Conservation (phyloP, 2,888 invertebrate species). For the Leptinotarsa haldemani region DNA sequence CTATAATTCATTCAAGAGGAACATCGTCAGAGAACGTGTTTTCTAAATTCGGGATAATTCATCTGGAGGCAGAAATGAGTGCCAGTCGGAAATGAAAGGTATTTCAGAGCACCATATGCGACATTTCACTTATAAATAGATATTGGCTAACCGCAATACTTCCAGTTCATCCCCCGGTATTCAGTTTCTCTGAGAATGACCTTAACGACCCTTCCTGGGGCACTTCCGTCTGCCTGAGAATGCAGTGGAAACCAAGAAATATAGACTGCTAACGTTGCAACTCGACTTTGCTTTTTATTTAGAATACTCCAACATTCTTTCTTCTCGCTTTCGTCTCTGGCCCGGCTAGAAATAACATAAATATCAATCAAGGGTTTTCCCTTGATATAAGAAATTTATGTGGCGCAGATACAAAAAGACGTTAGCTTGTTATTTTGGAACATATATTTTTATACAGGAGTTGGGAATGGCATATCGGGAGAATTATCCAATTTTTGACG, state of each 20-base stretch:
- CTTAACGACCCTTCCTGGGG: constrained; percentile 48
- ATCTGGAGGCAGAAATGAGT: constrained; percentile 37
- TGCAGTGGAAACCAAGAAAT: constrained; percentile 53
- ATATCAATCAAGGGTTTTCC: constrained; percentile 51
- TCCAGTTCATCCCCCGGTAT: constrained; percentile 44
- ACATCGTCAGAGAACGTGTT: constrained; percentile 41
- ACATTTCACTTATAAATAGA: constrained; percentile 17
- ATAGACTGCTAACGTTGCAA: constrained; percentile 49
- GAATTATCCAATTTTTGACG: constrained; percentile 44
- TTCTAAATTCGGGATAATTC: constrained; percentile 45
- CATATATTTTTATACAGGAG: constrained; percentile 41
- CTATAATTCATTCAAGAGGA: constrained; percentile 36
- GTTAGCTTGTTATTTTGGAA: constrained; percentile 30
- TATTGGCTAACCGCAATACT: constrained; percentile 36
- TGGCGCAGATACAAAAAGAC: constrained; percentile 35
- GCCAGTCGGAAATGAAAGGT: constrained; percentile 25
- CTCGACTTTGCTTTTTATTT: constrained; percentile 46
- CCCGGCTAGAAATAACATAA: constrained; percentile 47
- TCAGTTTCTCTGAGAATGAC: constrained; percentile 54
- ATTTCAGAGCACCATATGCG: constrained; percentile 17
- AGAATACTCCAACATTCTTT: constrained; percentile 34
- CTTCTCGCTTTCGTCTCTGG: constrained; percentile 43
- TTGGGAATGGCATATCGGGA: constrained; percentile 34
- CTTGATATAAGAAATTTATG: constrained; percentile 44
- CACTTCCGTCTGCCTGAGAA: constrained; percentile 51